Base-by-base conservation (phyloP, 2,888 invertebrate species). In the Leptopilina syphax region DNA sequence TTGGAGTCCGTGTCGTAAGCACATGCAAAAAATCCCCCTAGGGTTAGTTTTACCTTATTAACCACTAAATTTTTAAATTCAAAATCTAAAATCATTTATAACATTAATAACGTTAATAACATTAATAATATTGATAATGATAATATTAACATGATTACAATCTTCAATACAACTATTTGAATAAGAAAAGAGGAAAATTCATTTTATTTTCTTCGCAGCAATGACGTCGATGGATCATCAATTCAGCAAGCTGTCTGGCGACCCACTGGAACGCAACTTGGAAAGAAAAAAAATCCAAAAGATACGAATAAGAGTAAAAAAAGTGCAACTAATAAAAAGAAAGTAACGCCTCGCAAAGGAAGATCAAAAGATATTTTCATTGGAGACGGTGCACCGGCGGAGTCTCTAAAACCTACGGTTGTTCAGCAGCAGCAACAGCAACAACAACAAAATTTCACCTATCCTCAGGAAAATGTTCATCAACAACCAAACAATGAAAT, bases 201-300 rank as follows among this genome's bases (percentile, higher is more conserved):
- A 50, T 10, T 50, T 50, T 10, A 50, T 50, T 50, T 34, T 57
- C 60, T 67, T 79, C 57, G n/a, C 47, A 81, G 76, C 27, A 87
- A 83, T 0, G 87, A 84, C 34, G 84, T 88, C 0, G 91, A 91
- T 73, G 89, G 89, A 50, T 84, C 88, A 3, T 87, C 87, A 6
- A 88, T 92, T 78, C 91, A 91, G 70, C 91, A 92, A 78, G 88
- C 92, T 5, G 91, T 92, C n/a, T 92, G 92, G 92, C 86, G 92
- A 44, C 89, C 92, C 1, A 92, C 92, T 0, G 92, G 92, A 47
- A 92, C 92, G 0, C 91, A 91, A 65, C 86, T 91, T 41, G 91
- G 91, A 9, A 92, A 91, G 77, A 92, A 90, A 34, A 92, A 91
- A 78, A 77, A 79, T 79, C 65, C 82, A 65, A 90, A 85, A 82